Conservation (phyloP, 2,888 invertebrate species). For the Cheilosia grossa region DNA sequence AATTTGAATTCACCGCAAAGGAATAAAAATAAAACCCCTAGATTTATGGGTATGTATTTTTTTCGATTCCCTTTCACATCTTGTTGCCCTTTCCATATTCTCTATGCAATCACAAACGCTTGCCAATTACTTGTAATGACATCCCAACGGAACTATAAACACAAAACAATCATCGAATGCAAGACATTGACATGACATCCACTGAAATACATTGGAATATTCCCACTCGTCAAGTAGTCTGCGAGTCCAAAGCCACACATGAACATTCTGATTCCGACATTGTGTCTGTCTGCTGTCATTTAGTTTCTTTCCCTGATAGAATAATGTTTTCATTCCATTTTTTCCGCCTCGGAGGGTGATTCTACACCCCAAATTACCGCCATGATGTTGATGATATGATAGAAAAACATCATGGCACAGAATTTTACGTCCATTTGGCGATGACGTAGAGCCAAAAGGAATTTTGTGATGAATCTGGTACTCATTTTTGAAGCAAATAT, state of each 20-base stretch:
- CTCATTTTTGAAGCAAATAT: no score
- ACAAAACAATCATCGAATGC: slow-evolving; percentile 24
- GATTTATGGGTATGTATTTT: neutral
- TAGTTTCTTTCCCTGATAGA: neutral
- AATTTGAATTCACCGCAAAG: neutral
- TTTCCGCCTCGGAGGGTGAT: neutral
- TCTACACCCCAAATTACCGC: neutral
- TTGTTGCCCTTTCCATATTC: neutral
- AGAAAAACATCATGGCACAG: slow-evolving; percentile 22
- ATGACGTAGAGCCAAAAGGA: no score
- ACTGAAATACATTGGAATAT: slow-evolving; percentile 32
- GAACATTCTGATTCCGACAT: slow-evolving; percentile 45
- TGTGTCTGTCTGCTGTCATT: slow-evolving; percentile 24
- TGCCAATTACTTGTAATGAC: slow-evolving; percentile 32
- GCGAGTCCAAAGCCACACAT: slow-evolving; percentile 13
- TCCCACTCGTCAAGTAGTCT: slow-evolving; percentile 1
- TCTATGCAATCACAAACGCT: slow-evolving; percentile 8
- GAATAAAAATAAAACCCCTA: neutral
- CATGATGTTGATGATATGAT: neutral
- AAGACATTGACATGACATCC: slow-evolving; percentile 17
- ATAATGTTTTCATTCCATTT: slow-evolving; percentile 22
- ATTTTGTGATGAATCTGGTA: no score
- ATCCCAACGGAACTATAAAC: slow-evolving; percentile 21
- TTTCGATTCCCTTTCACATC: neutral
- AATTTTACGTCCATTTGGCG: neutral